These are phyloP conservation scores for Lagria hirta DNA, from an alignment of 2,888 invertebrate genomes.

Conservation along the genomic window DNA sequence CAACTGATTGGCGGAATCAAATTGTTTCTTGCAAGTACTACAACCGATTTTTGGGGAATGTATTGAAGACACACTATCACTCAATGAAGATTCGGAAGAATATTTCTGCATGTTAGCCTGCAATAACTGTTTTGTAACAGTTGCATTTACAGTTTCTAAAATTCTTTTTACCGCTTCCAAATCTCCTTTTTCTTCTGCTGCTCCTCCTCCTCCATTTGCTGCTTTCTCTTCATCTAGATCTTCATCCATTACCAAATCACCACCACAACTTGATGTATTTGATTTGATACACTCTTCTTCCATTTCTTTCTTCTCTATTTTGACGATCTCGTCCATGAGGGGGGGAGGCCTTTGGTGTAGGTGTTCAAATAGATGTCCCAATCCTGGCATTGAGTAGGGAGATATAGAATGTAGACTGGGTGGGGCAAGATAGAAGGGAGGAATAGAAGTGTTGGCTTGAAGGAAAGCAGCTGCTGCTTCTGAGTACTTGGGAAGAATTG, in stretches of 20 bases:
- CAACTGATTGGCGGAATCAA: slow-evolving; percentile 61
- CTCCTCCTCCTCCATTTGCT: not conserved
- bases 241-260: slow-evolving; percentile 70
- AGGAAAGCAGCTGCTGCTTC: slow-evolving; percentile 65
- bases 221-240: slow-evolving; percentile 58
- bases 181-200: slow-evolving; percentile 50
- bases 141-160: slow-evolving; percentile 73
- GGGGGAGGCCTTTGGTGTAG: slow-evolving; percentile 61
- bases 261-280: slow-evolving; percentile 49
- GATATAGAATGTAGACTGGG: slow-evolving; percentile 55
- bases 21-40: slow-evolving; percentile 61
- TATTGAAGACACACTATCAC: slow-evolving; percentile 45
- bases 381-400: slow-evolving; percentile 60
- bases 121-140: slow-evolving; percentile 73
- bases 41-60: slow-evolving; percentile 55
- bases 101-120: slow-evolving; percentile 69
- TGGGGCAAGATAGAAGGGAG: slow-evolving; percentile 64
- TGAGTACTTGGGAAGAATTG: slow-evolving; percentile 71
- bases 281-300: slow-evolving; percentile 55
- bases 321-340: too few species aligned
- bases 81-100: slow-evolving; percentile 59
- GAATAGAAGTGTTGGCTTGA: slow-evolving; percentile 59
- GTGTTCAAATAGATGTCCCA: slow-evolving; percentile 69
- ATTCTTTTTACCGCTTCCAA: slow-evolving; percentile 70
- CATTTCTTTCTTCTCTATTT: slow-evolving; percentile 24